Base-by-base conservation (phyloP, 92 coral and sea anemone species). In the Heteractis magnifica region DNA sequence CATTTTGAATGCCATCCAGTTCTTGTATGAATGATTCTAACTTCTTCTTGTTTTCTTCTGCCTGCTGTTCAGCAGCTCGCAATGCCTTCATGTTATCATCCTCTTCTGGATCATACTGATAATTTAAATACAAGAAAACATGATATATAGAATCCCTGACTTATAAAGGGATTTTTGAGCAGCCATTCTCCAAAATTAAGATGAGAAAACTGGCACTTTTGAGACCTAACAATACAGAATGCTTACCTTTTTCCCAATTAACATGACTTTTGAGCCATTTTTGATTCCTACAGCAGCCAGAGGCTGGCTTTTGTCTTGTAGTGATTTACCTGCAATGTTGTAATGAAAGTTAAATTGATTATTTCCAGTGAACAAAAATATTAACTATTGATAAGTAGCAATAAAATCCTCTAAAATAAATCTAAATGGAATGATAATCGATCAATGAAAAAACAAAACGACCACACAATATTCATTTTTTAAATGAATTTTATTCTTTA, bases 181-280 rank as follows among this genome's bases (percentile, higher is more conserved):
- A 34, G 3, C 44, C 44, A 34, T 34, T 34, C 44, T 2, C 44
- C 2, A 34, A 34, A 34, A 34, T 34, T 34, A 34, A 34, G 44
- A 34, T 34, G 44, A 34, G 44, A 34, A 34, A 34, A 62, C 21
- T 16, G 70, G 8, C 44, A 34, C 44, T 34, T 34, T 56, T 34
- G 48, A 7, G 48, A 60, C 21, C 21, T 12, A 16, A 73, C 49
- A n/a, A 26, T 49, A 6, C 9, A 52, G 1, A 71, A 85, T 83
- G 2, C 44, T 34, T 10, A 94, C 99, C 96, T 94, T 96, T 82
- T 93, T 94, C 41, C 99, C 99, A 14, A 96, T 84, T 55, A 96
- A 72, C 98, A 96, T 92, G 26, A 96, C 81, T 81, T 84, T 96
- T 85, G 94, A 82, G 18, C 99, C 97, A 26, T 87, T 83, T 82